These are phyloP conservation scores for Lithobius niger DNA, from an alignment of 1,140 invertebrate genomes.

Conservation along the genomic window DNA sequence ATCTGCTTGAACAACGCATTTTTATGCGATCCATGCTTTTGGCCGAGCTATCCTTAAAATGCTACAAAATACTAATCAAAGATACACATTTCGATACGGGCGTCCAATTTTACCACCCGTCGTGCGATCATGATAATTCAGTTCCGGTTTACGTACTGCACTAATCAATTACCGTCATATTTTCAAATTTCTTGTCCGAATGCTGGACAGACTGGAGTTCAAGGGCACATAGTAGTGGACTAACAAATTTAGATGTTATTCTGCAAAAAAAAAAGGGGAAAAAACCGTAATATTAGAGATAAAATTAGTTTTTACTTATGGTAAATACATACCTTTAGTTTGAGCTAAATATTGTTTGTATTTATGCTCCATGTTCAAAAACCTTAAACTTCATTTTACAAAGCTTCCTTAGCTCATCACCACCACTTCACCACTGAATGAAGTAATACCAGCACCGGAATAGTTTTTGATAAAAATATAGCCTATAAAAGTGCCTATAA, in stretches of 20 bases:
- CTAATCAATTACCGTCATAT: conserved; percentile 46
- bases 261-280: conserved; percentile 19
- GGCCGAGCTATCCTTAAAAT: not conserved
- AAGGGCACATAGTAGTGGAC: conserved; percentile 49
- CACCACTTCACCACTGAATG: no score
- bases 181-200: conserved; percentile 42
- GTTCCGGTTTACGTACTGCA: not conserved
- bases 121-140: not conserved
- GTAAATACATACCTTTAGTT: no score
- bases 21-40: not conserved
- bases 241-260: conserved; percentile 56
- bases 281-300: no score
- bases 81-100: not conserved
- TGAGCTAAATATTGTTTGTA: no score
- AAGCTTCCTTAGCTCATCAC: no score
- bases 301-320: no score
- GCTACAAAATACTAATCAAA: not conserved
- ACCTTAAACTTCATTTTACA: no score
- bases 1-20: not conserved
- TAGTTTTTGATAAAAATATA: no score
- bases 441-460: no score
- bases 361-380: no score
- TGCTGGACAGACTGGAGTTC: conserved; percentile 47
- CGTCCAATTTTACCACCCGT: not conserved
- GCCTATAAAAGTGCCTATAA: no score